Evolutionary conservation across 2,797 vertebrate species (phyloP).

Genomic region (Microcaecilia unicolor): DNA sequence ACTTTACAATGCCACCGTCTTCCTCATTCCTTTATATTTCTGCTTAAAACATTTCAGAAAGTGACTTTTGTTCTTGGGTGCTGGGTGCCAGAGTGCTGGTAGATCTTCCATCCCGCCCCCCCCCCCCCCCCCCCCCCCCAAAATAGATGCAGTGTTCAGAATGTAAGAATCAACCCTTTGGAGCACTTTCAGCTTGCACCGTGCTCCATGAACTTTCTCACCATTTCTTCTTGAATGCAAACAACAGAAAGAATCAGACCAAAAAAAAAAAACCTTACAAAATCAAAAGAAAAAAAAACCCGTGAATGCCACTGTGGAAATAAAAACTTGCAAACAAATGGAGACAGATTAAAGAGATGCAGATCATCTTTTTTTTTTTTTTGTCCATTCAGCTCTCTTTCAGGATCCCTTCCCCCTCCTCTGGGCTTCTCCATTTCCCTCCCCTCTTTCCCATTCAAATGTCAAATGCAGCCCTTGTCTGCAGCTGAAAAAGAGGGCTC

Average conservation of each 20-base stretch:
- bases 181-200: background rate
- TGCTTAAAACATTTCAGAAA: no score
- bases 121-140: no score
- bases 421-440: constrained; percentile 1
- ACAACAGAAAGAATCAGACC: no score
- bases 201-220: constrained; percentile 10
- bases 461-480: constrained; percentile 64
- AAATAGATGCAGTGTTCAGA: no score
- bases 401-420: constrained; percentile 10
- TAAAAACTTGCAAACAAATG: constrained; percentile 10
- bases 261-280: constrained; percentile 14
- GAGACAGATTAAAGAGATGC: constrained; percentile 39
- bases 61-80: no score
- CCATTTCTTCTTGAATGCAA: constrained; percentile 23
- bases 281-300: constrained; percentile 6
- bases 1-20: no score
- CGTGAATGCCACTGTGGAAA: constrained; percentile 17
- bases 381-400: constrained; percentile 27
- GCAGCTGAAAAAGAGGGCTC: constrained; percentile 64
- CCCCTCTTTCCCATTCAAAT: constrained; percentile 60
- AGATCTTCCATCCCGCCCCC: no score
- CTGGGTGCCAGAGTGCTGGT: no score
- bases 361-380: constrained; percentile 31
- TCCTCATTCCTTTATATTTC: no score
- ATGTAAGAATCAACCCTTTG: no score